Base-by-base conservation (phyloP, 37 sponge, comb jelly and placozoan genomes). In the Ephydatia muelleri region DNA sequence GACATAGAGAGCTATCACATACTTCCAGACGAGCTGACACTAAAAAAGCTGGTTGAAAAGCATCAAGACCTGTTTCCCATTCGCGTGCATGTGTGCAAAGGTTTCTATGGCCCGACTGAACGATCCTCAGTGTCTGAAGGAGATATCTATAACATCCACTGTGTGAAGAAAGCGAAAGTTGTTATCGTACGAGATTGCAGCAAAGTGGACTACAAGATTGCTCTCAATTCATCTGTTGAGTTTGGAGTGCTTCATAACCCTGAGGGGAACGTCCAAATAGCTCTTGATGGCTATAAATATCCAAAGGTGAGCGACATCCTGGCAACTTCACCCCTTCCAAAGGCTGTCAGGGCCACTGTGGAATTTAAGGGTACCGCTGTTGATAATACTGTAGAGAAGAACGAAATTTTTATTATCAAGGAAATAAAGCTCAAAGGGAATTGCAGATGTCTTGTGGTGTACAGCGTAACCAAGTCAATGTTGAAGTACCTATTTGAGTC, bases 191-290 rank as follows among this genome's bases (percentile, higher is more conserved):
- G 80, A 67, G 69, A 74, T 30, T 57, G 69, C 37, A 85, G 76
- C 25, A 70, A 76, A 14, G 29, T 32, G 0, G 35, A 49, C n/a
- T 85, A 71, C 65, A 81, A 75, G 26, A 70, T 90, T 30, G 78
- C 90, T 1, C 77, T 85, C 4, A 81, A 90, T 47, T 85, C 85
- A 43, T 67, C 85, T 14, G 25, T 84, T 0, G 69, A 77, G 26
- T 90, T 90, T 81, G 82, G 78, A 0, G 28, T 90, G 1, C 69
- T 90, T 21, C 85, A 90, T 43, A 38, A 80, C n/a, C 90, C 90
- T 3, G n/a, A 79, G 9, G 49, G 74, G 25, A 83, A 80, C 72
- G 0, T 31, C 14, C 38, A 0, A 3, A 79, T 80, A 23, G 85
- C 85, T 5, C 34, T 68, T 26, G 70, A 75, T 8, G 85, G 85